Evolutionary conservation across 2,113 vertebrate species (phyloP).

Genomic region (Cephalopterus ornatus): DNA sequence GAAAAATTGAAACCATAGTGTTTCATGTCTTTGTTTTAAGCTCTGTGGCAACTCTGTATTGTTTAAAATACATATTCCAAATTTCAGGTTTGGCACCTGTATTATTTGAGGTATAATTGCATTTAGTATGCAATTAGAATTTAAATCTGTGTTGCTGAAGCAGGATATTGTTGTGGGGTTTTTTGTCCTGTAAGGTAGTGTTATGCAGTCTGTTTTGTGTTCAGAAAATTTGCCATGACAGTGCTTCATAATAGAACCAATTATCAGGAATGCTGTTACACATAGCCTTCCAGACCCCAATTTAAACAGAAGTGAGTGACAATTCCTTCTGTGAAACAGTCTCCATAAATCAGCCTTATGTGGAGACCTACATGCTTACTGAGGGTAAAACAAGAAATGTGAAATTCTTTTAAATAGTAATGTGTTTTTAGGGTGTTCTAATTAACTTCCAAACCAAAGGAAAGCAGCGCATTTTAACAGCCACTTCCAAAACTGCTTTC

Average conservation of each 20-base stretch:
- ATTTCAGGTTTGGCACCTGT: constrained; percentile 30
- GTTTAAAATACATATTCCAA: background rate
- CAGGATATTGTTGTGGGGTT: background rate
- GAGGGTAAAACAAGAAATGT: background rate
- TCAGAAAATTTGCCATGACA: constrained; percentile 64
- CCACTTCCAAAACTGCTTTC: background rate
- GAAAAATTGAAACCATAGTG: background rate
- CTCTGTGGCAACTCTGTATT: background rate
- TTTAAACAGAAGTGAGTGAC: constrained; percentile 66
- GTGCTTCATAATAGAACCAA: constrained; percentile 71
- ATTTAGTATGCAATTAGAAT: constrained; percentile 62
- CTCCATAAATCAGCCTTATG: constrained; percentile 40
- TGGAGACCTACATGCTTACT: constrained; percentile 30
- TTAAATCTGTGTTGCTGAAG: constrained; percentile 45
- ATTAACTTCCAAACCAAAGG: background rate
- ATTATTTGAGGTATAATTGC: constrained; percentile 61
- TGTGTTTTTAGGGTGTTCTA: background rate
- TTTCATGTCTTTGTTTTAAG: constrained; percentile 34
- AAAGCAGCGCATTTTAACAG: background rate
- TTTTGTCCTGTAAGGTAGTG: constrained; percentile 13
- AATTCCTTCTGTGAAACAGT: constrained; percentile 58
- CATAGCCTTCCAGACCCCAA: constrained; percentile 62
- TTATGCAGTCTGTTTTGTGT: constrained; percentile 55
- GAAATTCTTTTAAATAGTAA: background rate
- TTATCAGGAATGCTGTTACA: constrained; percentile 67